A percentile compares a stretch with the other conserved stretches of the same genome.
phyloP scores from a whole-genome alignment of 2,113 vertebrate genomes.

The Gila orcuttii region DNA sequence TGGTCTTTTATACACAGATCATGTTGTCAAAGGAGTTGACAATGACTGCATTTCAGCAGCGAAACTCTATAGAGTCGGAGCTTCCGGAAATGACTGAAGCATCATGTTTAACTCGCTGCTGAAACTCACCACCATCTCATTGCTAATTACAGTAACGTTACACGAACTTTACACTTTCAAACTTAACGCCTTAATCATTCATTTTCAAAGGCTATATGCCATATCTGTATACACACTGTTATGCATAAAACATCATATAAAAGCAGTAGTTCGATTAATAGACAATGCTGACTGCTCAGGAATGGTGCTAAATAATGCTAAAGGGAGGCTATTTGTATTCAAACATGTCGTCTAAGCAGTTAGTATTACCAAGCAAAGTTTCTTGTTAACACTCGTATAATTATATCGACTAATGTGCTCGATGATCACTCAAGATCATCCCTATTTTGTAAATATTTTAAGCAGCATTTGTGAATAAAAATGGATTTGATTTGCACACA shows the following conservation, averaged over 20 bases:
- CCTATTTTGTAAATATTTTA: neutral
- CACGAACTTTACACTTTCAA: constrained; percentile 4
- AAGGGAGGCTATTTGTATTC: constrained; percentile 26
- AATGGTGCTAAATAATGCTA: constrained; percentile 31
- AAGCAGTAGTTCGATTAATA: neutral
- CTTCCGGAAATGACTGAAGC: constrained; percentile 40
- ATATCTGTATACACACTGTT: neutral
- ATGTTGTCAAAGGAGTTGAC: constrained; percentile 13
- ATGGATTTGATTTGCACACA: neutral
- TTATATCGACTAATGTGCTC: neutral
- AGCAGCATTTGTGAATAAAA: neutral
- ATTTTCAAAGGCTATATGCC: neutral
- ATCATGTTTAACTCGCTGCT: constrained; percentile 5
- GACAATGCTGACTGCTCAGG: neutral
- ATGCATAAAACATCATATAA: neutral
- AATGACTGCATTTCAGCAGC: constrained; percentile 7
- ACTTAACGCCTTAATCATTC: neutral
- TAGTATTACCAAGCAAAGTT: neutral
- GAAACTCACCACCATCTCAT: constrained; percentile 18
- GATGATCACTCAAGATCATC: neutral
- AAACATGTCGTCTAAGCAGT: constrained; percentile 17
- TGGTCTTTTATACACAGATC: neutral
- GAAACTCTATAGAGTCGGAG: neutral
- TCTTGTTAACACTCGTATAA: neutral
- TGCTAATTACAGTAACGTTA: neutral